Percentiles rank a stretch among this genome's conserved stretches.
Evolutionary conservation across 2,888 invertebrate genomes (phyloP).

Genomic region (Leptura quadrifasciata): DNA sequence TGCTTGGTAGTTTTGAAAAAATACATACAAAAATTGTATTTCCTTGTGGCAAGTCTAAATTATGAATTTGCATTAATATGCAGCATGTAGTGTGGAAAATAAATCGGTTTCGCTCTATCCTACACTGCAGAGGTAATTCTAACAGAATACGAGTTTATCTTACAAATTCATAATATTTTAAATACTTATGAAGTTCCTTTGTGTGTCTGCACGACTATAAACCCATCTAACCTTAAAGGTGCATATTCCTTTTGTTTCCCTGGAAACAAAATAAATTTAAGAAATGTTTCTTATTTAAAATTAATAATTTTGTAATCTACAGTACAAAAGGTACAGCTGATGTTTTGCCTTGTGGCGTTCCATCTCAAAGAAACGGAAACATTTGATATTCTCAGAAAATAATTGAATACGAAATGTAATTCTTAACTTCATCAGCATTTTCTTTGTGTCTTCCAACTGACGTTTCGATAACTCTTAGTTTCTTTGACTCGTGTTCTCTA

Average conservation of each 20-base stretch:
- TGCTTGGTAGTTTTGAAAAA: too few relatives aligned
- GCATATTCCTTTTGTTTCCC: slow-evolving; percentile 18
- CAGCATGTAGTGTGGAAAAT: neutral
- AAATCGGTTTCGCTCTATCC: neutral
- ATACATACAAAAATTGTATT: too few relatives aligned
- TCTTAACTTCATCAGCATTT: slow-evolving; percentile 66
- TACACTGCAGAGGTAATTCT: neutral
- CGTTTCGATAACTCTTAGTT: slow-evolving; percentile 59
- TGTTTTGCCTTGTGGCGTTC: slow-evolving; percentile 49
- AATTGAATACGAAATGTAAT: slow-evolving; percentile 69
- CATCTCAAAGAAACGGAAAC: slow-evolving; percentile 56
- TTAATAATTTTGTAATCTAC: slow-evolving; percentile 54
- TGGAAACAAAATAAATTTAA: slow-evolving; percentile 45
- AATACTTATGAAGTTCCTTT: neutral
- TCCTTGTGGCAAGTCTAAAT: neutral
- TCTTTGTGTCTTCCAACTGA: slow-evolving; percentile 61
- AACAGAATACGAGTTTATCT: neutral
- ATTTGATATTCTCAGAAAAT: slow-evolving; percentile 66
- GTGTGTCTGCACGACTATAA: slow-evolving; percentile 14
- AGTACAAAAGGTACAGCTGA: slow-evolving; percentile 49
- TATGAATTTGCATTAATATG: neutral
- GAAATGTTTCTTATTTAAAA: slow-evolving; percentile 38
- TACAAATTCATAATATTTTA: slow-evolving; percentile 3
- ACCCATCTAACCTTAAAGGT: slow-evolving; percentile 17
- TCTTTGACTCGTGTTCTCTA: slow-evolving; percentile 33